Conservation (phyloP, 2,113 vertebrate genomes). For the Etheostoma cragini region DNA sequence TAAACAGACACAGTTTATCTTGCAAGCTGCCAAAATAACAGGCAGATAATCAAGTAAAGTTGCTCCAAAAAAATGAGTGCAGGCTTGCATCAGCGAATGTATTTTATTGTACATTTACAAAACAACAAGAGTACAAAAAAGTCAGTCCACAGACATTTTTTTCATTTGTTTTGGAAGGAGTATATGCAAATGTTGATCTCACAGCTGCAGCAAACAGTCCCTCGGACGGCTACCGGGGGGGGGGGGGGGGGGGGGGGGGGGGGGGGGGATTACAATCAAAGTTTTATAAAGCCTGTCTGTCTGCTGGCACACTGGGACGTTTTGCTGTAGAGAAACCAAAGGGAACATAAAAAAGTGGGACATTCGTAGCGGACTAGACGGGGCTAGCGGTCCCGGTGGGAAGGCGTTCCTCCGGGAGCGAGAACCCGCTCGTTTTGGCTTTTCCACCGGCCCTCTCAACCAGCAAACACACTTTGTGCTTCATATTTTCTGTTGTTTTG, state of each 20-base stretch:
- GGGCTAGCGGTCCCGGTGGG: conserved; percentile 60
- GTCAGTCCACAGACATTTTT: conserved; percentile 80
- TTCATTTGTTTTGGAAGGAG: conserved; percentile 70
- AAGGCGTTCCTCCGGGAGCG: conserved; percentile 36
- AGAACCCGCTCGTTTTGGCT: conserved; percentile 65
- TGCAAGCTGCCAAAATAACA: too few species aligned
- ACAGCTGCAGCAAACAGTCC: conserved; percentile 74
- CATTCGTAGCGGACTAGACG: conserved; percentile 74
- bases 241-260: conserved; percentile 18
- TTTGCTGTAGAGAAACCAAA: conserved; percentile 56
- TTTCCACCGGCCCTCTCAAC: conserved; percentile 57
- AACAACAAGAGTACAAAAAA: conserved; percentile 88
- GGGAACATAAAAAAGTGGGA: conserved; percentile 66
- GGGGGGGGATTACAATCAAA: conserved; percentile 73
- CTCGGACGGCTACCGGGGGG: conserved; percentile 46
- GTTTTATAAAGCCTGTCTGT: conserved; percentile 71
- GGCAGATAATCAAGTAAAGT: not conserved
- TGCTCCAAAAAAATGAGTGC: not conserved
- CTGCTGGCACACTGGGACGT: conserved; percentile 48
- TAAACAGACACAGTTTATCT: too few species aligned
- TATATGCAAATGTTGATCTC: conserved; percentile 73
- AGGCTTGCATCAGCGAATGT: conserved; percentile 79
- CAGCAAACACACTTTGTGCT: conserved; percentile 85
- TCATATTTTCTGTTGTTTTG: conserved; percentile 81
- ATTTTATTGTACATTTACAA: conserved; percentile 88